These are phyloP conservation scores for Mus spretus DNA, from an alignment of 2,797 vertebrate species.

Conservation along the genomic window DNA sequence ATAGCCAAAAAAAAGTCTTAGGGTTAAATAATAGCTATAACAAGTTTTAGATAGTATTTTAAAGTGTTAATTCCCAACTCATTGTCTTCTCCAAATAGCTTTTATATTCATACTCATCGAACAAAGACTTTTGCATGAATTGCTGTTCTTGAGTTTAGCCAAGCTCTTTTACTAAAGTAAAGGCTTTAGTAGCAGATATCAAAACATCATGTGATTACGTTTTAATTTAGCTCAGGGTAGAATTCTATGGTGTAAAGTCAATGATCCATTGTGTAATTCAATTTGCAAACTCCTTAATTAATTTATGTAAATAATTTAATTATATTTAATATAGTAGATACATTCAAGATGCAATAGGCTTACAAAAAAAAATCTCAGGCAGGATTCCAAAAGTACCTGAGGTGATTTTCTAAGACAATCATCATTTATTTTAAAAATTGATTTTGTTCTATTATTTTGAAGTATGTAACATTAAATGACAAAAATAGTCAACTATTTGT, in stretches of 20 bases:
- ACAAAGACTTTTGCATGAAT: constrained; percentile 63
- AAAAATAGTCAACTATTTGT: constrained; percentile 53
- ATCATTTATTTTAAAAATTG: constrained; percentile 33
- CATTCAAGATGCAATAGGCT: constrained; percentile 71
- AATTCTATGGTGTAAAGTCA: constrained; percentile 82
- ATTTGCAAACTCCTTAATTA: constrained; percentile 87
- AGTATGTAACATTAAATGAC: constrained; percentile 31
- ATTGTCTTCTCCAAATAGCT: constrained; percentile 72
- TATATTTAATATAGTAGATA: constrained; percentile 85
- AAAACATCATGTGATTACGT: constrained; percentile 83
- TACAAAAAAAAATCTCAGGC: constrained; percentile 81
- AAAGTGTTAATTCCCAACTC: constrained; percentile 42
- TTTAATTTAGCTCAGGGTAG: constrained; percentile 87
- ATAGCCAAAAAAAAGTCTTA: background rate
- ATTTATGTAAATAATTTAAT: constrained; percentile 86
- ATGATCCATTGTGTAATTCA: constrained; percentile 87
- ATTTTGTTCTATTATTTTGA: constrained; percentile 53
- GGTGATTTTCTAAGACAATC: constrained; percentile 23
- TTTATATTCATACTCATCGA: constrained; percentile 64
- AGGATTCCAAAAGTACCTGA: constrained; percentile 77
- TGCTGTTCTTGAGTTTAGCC: constrained; percentile 66
- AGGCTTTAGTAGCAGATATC: constrained; percentile 82
- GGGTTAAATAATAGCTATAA: background rate
- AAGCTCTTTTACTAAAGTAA: constrained; percentile 41
- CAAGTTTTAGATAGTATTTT: constrained; percentile 45